phyloP scores from a whole-genome alignment of 1,140 invertebrate genomes.

The Tachypleus tridentatus region DNA sequence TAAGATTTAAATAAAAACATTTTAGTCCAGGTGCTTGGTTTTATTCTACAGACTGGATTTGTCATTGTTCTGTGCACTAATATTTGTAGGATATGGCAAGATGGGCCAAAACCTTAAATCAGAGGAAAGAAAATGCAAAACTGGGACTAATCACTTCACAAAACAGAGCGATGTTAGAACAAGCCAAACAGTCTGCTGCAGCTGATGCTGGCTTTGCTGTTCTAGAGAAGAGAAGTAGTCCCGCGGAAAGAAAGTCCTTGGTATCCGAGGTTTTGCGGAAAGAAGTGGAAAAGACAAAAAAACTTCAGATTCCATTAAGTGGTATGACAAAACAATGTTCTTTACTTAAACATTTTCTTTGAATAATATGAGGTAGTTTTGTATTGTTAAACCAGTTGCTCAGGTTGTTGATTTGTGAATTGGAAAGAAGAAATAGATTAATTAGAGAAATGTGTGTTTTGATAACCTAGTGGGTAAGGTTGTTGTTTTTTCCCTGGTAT shows the following conservation, averaged over 20 bases:
- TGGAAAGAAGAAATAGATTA: neutral
- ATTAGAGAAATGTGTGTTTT: no score
- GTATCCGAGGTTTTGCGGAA: neutral
- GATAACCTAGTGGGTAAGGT: no score
- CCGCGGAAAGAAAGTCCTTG: conserved; percentile 14
- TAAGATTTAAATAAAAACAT: no score
- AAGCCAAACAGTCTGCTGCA: conserved; percentile 41
- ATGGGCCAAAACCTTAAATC: conserved; percentile 95
- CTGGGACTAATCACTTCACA: conserved; percentile 42
- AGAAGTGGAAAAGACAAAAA: conserved; percentile 11
- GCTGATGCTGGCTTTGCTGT: conserved; percentile 86
- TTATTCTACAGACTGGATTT: no score
- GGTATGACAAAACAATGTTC: neutral
- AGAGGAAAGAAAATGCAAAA: conserved; percentile 80
- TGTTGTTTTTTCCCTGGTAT: no score
- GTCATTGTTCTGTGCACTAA: neutral
- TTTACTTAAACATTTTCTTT: neutral
- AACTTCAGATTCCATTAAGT: conserved; percentile 7
- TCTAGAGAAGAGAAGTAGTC: conserved; percentile 48
- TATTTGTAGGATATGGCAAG: conserved; percentile 60
- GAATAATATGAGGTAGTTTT: no score
- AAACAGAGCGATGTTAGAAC: conserved; percentile 37
- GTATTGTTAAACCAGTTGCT: no score
- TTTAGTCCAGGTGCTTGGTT: neutral
- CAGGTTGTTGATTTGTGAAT: conserved; percentile 2